These are phyloP conservation scores for Tuta absoluta DNA, from an alignment of 2,888 invertebrate species.

Conservation along the genomic window DNA sequence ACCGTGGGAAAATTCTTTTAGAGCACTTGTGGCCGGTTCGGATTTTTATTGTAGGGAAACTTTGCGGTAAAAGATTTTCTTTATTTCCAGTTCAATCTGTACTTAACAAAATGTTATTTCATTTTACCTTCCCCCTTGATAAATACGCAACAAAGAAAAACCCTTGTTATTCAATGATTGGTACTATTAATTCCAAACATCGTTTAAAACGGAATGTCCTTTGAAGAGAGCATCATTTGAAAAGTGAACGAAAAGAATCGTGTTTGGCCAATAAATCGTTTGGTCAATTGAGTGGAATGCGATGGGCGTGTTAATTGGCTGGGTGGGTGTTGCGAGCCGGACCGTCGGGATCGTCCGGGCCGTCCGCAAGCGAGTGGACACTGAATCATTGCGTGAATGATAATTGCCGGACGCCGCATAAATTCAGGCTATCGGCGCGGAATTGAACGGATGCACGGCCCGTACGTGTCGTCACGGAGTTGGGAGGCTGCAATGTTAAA, in stretches of 20 bases:
- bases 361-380: constrained; percentile 57
- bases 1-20: constrained; percentile 73
- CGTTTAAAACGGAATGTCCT: not conserved
- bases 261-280: constrained; percentile 65
- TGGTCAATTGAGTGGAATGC: constrained; percentile 68
- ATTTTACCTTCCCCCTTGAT: not conserved
- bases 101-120: not conserved
- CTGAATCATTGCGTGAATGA: constrained; percentile 71
- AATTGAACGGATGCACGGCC: constrained; percentile 65
- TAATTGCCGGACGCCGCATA: constrained; percentile 69
- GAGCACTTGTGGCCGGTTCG: constrained; percentile 35
- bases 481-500: constrained; percentile 2
- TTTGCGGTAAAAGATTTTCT: constrained; percentile 13
- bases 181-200: too few species aligned
- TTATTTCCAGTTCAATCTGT: constrained; percentile 4
- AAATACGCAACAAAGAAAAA: not conserved
- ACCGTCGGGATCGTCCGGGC: constrained; percentile 37
- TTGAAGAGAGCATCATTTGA: constrained; percentile 19
- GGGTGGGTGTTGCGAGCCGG: constrained; percentile 48
- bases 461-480: constrained; percentile 43
- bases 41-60: constrained; percentile 22
- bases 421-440: constrained; percentile 64
- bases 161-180: not conserved
- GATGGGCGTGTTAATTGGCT: constrained; percentile 75
- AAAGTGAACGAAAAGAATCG: constrained; percentile 35